Evolutionary conservation across 2,113 vertebrate genomes (phyloP).

Genomic region (Pachypanchax playfairii): DNA sequence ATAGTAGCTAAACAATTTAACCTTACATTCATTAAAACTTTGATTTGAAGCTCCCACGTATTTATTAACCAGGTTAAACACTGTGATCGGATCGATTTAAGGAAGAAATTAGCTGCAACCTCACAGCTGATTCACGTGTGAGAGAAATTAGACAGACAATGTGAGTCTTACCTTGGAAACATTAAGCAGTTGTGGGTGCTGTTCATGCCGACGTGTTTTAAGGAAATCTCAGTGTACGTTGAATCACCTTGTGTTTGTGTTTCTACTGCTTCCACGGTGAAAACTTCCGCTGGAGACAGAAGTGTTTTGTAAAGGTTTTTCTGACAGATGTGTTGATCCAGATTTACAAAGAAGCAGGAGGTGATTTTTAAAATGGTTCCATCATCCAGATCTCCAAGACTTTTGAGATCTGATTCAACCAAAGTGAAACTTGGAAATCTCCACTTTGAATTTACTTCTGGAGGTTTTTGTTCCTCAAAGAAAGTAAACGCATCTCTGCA

Average conservation of each 20-base stretch:
- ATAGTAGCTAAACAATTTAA: too few relatives aligned
- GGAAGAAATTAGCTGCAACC: too few relatives aligned
- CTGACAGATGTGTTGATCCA: constrained; percentile 32
- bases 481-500: constrained; percentile 42
- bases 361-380: constrained; percentile 44
- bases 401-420: accelerated
- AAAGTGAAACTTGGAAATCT: constrained; percentile 60
- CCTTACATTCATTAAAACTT: too few relatives aligned
- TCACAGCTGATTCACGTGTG: too few relatives aligned
- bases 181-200: constrained; percentile 51
- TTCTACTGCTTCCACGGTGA: constrained; percentile 48
- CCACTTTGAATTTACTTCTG: constrained; percentile 7
- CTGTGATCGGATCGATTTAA: too few relatives aligned
- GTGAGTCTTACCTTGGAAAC: constrained; percentile 60
- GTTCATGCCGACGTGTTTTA: constrained; percentile 20
- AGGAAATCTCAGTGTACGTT: background rate
- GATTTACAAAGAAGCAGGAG: constrained; percentile 61
- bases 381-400: accelerated
- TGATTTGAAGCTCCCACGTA: too few relatives aligned
- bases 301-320: background rate
- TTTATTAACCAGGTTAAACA: too few relatives aligned
- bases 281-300: constrained; percentile 73
- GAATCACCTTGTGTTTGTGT: accelerated
- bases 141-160: too few relatives aligned
- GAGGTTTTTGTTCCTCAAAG: accelerated